Evolutionary conservation across 2,113 vertebrate species (phyloP), one percentile per base, ranked within the genome.

Genomic region (Scalopus aquaticus): DNA sequence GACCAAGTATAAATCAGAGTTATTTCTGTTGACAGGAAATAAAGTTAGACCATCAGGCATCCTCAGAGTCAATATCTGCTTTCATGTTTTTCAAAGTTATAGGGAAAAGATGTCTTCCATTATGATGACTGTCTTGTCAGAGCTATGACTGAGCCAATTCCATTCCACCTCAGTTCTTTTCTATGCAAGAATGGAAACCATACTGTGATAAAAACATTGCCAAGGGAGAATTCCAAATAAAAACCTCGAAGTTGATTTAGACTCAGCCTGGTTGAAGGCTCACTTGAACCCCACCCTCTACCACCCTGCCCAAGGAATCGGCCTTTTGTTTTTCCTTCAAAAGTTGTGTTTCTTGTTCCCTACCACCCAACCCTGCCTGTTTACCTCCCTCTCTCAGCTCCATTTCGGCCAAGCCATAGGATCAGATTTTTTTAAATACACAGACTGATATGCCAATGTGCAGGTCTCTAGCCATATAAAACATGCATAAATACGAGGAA

Each of bases 11-110:
- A 97, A 97, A 97, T 95, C 93, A 97, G 74, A 95, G 80, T 93
- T 97, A 97, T 96, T 95, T 95, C 96, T 96, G 95, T 96, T 90
- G 96, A 96, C 95, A 96, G 93, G 95, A 97, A 97, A 95, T 94
- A 94, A 96, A 95, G 96, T 93, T 67, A 90, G 90, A 46, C 93
- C 74, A 91, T 97, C 97, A 96, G 96, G 93, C 91, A 81, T 84
- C 72, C 93, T 94, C 95, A 91, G 94, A 94, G 95, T 87, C 93
- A 92, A 78, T 93, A 96, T 92, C 94, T 94, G 72, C 83, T 88
- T 96, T 96, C 91, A 76, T 96, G 93, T 73, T 95, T 96, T 95
- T 94, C 96, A 78, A 77, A 96, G 96, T 96, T 96, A 94, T 51
- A 65, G 58, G 72, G 87, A 17, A 93, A 96, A 97, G 90, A 93